These are phyloP conservation scores for Nixonia krombeini DNA, from an alignment of 1,140 invertebrate genomes.

Conservation along the genomic window DNA sequence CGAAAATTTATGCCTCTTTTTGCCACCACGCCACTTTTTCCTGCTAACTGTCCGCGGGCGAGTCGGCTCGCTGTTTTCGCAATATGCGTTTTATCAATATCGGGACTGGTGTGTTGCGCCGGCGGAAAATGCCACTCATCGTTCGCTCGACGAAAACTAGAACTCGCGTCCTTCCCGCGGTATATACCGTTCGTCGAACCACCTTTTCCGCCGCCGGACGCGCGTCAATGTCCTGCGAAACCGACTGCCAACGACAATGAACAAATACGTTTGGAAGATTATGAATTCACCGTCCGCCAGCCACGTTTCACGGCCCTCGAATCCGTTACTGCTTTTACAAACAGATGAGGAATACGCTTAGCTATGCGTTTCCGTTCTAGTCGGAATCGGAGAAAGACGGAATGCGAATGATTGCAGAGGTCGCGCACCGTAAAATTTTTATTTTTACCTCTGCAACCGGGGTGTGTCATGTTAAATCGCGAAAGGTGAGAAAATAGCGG, in stretches of 20 bases:
- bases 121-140: no score
- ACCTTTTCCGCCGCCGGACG: neutral
- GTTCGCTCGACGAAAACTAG: no score
- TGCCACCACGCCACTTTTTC: no score
- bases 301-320: constrained; percentile 50
- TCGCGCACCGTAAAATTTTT: constrained; percentile 29
- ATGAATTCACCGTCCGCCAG: constrained; percentile 45
- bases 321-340: constrained; percentile 53
- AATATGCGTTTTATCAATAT: no score
- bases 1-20: no score
- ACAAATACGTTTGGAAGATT: constrained; percentile 50
- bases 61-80: no score
- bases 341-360: constrained; percentile 50
- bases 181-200: neutral
- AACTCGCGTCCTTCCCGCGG: neutral
- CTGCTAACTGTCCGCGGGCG: no score
- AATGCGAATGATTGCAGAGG: constrained; percentile 51
- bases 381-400: constrained; percentile 49
- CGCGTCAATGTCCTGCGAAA: constrained; percentile 26
- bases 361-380: constrained; percentile 52
- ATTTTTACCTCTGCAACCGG: neutral
- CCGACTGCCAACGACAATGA: constrained; percentile 38
- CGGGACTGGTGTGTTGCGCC: no score
- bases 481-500: no score
- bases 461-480: no score